phyloP scores from a whole-genome alignment of 2,113 vertebrate genomes.

The Tachysurus vachellii region DNA sequence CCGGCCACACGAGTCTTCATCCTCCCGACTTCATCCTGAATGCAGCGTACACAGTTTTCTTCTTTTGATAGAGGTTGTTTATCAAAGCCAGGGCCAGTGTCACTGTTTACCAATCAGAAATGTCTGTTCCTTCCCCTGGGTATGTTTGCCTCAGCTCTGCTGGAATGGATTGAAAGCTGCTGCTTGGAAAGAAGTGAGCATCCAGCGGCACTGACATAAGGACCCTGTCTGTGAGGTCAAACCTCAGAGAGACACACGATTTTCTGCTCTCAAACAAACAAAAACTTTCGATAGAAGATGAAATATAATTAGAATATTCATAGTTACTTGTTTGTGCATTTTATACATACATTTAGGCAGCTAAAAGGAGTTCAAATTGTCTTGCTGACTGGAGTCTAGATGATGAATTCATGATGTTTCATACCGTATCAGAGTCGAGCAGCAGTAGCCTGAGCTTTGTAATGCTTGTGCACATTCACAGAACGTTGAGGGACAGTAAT shows the following conservation, averaged over 20 bases:
- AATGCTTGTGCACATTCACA: constrained; percentile 9
- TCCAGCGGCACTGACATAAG: constrained; percentile 20
- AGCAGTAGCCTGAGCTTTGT: constrained; percentile 29
- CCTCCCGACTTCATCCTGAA: neutral
- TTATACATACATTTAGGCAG: neutral
- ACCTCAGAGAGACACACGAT: constrained; percentile 4
- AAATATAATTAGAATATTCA: constrained; percentile 2
- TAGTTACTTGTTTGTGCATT: constrained; percentile 4
- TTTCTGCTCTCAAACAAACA: neutral
- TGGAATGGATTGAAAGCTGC: constrained; percentile 53
- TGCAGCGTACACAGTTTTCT: neutral
- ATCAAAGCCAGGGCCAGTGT: constrained; percentile 3
- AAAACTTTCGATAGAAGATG: neutral
- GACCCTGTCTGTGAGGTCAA: constrained; percentile 10
- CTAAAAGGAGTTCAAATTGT: constrained; percentile 51
- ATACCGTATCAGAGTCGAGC: constrained; percentile 51
- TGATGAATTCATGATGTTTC: constrained; percentile 60
- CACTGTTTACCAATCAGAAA: constrained; percentile 38
- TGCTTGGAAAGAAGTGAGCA: constrained; percentile 55
- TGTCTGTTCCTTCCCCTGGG: constrained; percentile 8
- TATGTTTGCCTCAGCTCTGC: constrained; percentile 36
- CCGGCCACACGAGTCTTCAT: constrained; percentile 8
- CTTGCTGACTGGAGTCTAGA: constrained; percentile 56
- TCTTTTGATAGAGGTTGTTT: constrained; percentile 32
- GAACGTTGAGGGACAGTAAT: neutral